Base-by-base conservation (phyloP, 2,797 vertebrate species). In the Manis pentadactyla region DNA sequence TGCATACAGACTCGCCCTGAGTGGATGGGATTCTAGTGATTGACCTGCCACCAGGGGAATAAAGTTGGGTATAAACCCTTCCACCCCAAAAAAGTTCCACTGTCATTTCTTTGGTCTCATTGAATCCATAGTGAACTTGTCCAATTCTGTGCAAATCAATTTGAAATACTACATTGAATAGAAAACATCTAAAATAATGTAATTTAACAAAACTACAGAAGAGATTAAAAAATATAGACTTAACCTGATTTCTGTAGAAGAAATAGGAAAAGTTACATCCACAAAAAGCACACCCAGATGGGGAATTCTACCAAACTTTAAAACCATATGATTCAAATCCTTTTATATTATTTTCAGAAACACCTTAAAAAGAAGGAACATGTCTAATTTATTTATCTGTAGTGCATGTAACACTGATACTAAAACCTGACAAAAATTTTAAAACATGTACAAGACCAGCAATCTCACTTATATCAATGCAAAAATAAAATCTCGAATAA, bases 91-190 rank as follows among this genome's bases (percentile, higher is more conserved):
- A 46, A 46, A 10, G 12, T 46, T 46, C 46, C 10, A 46, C 46
- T 46, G 10, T 11, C 10, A 46, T 46, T 46, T 46, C 46, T 46
- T 46, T 46, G 46, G 46, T 46, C 12, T 46, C 46, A 46, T 46
- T 46, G 46, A 46, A 46, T 46, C 46, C 46, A 46, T 46, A 46
- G 46, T 46, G 46, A 12, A 46, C 46, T 46, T 46, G 46, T 46
- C 46, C 2, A 49, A 15, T 73, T 55, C 34, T 73, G 23, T 87
- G 39, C 8, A 86, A 73, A 94, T 78, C 29, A 63, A n/a, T 49
- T 94, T 86, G 42, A 86, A 86, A 94, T 91, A 73, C 27, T 69
- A 21, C 37, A 69, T 57, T 57, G 66, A 63, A 73, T 55, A 81
- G 27, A 87, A 59, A 95, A 64, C 37, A 11, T 27, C 64, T 79